Base-by-base conservation (phyloP, 2,888 invertebrate species). In the Campoplex capitator region DNA sequence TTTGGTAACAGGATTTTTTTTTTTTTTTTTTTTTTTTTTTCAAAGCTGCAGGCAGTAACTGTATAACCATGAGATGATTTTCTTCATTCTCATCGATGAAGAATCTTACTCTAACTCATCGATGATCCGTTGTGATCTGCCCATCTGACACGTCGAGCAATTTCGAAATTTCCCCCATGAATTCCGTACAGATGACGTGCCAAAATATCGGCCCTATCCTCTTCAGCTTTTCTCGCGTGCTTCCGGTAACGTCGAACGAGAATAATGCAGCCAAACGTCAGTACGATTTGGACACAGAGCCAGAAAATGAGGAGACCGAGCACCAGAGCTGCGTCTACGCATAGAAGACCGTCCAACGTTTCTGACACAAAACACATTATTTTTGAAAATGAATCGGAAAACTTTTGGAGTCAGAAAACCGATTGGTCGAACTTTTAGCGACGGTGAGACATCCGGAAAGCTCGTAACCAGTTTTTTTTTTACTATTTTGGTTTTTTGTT, bases 271-370 rank as follows among this genome's bases (percentile, higher is more conserved):
- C 95, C 95, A 18, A 95, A 94, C 48, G 96, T 94, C 48, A 96
- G 92, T 8, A 95, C 94, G 74, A 96, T 94, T 94, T 96, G 96
- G 28, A 96, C 94, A 74, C 96, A 94, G 56, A 96, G 95, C 96
- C 96, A 96, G 80, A 96, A 95, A 76, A 97, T 95, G 62, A 96
- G 95, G 6, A 97, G 93, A 35, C 97, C 96, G 86, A 97, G 96
- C 45, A 97, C 95, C 75, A 97, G 93, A 65, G 96, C 95, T 90
- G 96, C 96, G 91, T 97, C 96, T 38, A 97, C 95, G 93, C 97
- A 97, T 86, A 96, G 95, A 91, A 95, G 91, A n/a, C 92, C 91
- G 67, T 93, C 92, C 74, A 91, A 83, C 18, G 92, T 80, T 85
- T 91, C 93, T 93, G 88, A 89, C 90, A 80, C 38, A 77, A 75